phyloP scores from a whole-genome alignment of 1,140 invertebrate species.

The Diachasma alloeum region DNA sequence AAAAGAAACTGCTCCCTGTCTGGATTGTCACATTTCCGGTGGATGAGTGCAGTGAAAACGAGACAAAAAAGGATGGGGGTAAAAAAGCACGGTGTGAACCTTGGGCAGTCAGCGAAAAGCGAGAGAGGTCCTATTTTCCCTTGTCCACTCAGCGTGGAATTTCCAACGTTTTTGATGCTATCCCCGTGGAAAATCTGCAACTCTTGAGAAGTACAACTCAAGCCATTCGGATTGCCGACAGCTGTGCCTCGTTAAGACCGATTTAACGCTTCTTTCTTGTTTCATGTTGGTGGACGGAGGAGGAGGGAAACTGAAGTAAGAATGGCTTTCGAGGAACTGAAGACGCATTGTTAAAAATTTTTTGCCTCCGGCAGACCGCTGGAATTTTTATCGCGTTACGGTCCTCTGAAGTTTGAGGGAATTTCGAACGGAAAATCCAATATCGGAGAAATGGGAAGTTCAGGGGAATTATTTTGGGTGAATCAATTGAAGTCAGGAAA shows the following conservation, averaged over 20 bases:
- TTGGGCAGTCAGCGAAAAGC: neutral
- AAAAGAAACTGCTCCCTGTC: neutral
- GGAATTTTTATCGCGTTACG: too few species aligned
- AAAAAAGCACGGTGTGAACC: neutral
- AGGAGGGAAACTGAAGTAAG: neutral
- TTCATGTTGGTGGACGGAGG: neutral
- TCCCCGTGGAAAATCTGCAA: conserved; percentile 6
- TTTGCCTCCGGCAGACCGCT: too few species aligned
- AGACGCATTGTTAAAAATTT: too few species aligned
- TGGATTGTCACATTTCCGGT: neutral
- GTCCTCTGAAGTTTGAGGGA: too few species aligned
- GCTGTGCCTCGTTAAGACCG: conserved; percentile 4
- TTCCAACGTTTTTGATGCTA: neutral
- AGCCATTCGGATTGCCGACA: neutral
- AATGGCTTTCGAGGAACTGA: too few species aligned
- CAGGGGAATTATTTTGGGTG: too few species aligned
- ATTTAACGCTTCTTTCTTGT: conserved; percentile 2
- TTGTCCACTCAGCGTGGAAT: neutral
- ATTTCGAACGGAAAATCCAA: too few species aligned
- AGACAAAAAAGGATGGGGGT: neutral
- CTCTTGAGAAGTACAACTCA: neutral
- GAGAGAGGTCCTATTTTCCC: neutral
- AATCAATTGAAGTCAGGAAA: too few species aligned
- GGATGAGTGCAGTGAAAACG: neutral
- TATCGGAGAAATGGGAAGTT: too few species aligned